Percentiles rank a stretch among this genome's conserved stretches.
phyloP scores from a whole-genome alignment of 2,797 vertebrate genomes.

The Menidia menidia region DNA sequence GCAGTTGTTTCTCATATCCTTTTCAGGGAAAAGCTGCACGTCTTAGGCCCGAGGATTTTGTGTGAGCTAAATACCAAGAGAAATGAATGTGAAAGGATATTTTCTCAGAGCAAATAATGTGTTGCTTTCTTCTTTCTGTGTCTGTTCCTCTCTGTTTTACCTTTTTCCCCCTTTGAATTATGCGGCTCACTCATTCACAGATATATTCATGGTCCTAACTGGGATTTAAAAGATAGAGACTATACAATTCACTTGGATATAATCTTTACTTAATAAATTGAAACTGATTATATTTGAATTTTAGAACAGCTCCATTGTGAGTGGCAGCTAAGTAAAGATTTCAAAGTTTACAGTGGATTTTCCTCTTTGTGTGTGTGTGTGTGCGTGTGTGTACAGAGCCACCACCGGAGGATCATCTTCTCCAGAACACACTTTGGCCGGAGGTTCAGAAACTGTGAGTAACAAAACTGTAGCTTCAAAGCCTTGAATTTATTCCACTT shows the following conservation, averaged over 20 bases:
- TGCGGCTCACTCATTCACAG: slow-evolving; percentile 15
- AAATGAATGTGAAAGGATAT: slow-evolving; percentile 42
- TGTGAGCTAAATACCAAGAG: slow-evolving; percentile 39
- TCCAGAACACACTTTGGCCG: slow-evolving; percentile 98
- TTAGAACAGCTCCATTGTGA: slow-evolving; percentile 26
- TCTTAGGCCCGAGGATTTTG: slow-evolving; percentile 34
- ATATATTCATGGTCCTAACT: slow-evolving; percentile 31
- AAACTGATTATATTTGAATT: slow-evolving; percentile 40
- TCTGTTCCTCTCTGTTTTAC: slow-evolving; percentile 1
- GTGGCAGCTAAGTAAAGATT: slow-evolving; percentile 31
- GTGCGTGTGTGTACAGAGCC: slow-evolving; percentile 83
- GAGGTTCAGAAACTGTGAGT: slow-evolving; percentile 98
- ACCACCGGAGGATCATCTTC: slow-evolving; percentile 94
- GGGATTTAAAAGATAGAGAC: slow-evolving; percentile 54
- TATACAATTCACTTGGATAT: slow-evolving; percentile 53
- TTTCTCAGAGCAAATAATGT: slow-evolving; percentile 49
- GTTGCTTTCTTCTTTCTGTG: slow-evolving; percentile 18
- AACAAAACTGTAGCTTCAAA: slow-evolving; percentile 6
- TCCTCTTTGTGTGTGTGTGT: slow-evolving; percentile 18
- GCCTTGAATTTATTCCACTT: not conserved
- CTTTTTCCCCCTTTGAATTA: slow-evolving; percentile 4
- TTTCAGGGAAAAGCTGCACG: slow-evolving; percentile 10
- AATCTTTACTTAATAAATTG: slow-evolving; percentile 57
- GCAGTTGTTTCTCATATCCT: slow-evolving; percentile 59
- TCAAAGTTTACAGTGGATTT: slow-evolving; percentile 16